Base-by-base conservation (phyloP, 1,140 invertebrate genomes). In the Hestina assimilis region DNA sequence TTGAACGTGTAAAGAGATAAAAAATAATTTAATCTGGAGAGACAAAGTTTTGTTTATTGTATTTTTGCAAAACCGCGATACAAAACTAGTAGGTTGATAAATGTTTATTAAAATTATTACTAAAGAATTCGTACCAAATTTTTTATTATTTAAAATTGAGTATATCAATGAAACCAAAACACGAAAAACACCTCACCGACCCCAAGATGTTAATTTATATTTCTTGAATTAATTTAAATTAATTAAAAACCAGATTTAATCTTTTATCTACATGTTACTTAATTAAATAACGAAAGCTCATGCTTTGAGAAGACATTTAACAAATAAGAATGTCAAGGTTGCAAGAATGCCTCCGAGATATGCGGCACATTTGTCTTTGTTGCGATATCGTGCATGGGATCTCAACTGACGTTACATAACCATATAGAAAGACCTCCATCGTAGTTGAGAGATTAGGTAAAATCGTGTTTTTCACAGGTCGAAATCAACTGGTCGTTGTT, bases 311-410 rank as follows among this genome's bases (percentile, higher is more conserved):
- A 42, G 23, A 42, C 14, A 51, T 11, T 48, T 33, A n/a, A 26
- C 19, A 72, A 76, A 72, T 78, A 71, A 72, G 65, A 84, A 78
- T 69, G 69, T 75, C 73, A 80, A 79, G 75, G 75, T 68, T 76
- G 61, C 51, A 53, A 58, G 58, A 56, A 54, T 63, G 66, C 63
- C 58, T 73, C 71, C 53, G 46, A 78, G 76, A 86, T 79, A 84
- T 72, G 69, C 72, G 68, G 54, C 67, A 73, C 75, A 85, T 85
- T 87, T 84, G 79, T 85, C 83, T 83, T 65, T 63, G 65, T 72
- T 75, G 73, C 70, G 75, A 77, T 83, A 83, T 79, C 79, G 53
- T 65, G 57, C 58, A 64, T 69, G 71, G 73, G 70, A 75, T 79
- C 75, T 69, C 72, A 75, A 73, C 75, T 72, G 66, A 75, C 67